Evolutionary conservation across 1,140 invertebrate species (phyloP).

Genomic region (Leptinotarsa undecemlineata): DNA sequence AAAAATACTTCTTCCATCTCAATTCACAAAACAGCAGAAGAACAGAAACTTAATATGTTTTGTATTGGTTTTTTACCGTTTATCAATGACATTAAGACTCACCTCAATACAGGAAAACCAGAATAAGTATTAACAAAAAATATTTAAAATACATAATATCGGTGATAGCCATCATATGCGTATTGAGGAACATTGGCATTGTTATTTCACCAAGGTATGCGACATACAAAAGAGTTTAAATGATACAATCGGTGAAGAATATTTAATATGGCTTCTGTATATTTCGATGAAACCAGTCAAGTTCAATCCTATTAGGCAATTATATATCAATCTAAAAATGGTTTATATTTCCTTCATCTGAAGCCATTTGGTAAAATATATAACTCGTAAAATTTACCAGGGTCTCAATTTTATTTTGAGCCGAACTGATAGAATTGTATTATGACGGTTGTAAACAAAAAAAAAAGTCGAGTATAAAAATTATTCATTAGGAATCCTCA

Average conservation of each 20-base stretch:
- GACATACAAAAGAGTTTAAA: too few relatives aligned
- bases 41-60: too few relatives aligned
- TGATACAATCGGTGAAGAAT: neutral
- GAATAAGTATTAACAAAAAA: conserved; percentile 34
- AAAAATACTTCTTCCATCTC: too few relatives aligned
- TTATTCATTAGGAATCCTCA: too few relatives aligned
- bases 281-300: neutral
- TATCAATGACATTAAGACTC: neutral
- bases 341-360: neutral
- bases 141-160: conserved; percentile 40
- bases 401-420: too few relatives aligned
- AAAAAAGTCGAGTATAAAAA: too few relatives aligned
- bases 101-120: conserved; percentile 33
- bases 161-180: conserved; percentile 35
- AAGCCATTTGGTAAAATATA: neutral
- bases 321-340: neutral
- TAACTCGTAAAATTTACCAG: too few relatives aligned
- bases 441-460: too few relatives aligned
- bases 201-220: neutral
- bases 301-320: neutral
- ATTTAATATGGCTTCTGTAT: neutral
- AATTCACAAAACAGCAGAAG: too few relatives aligned
- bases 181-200: conserved; percentile 35
- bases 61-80: too few relatives aligned
- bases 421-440: too few relatives aligned